phyloP scores from a whole-genome alignment of 92 coral and sea anemone genomes.

The Phenganax subtilis region DNA sequence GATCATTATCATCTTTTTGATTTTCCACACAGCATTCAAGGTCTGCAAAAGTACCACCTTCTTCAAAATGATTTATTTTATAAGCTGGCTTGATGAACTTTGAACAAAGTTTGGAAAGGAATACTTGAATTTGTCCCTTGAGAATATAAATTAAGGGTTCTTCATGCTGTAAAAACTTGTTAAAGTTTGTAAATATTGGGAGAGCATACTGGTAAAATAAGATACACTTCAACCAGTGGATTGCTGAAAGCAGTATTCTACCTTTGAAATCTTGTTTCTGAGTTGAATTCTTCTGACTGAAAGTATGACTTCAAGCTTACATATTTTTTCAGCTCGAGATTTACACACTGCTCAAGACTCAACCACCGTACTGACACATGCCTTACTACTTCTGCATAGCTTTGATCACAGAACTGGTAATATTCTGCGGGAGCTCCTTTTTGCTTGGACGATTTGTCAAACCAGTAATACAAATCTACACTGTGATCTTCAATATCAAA shows the following conservation, averaged over 20 bases:
- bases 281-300: constrained; percentile 27
- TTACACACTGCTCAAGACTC: constrained; percentile 48
- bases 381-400: constrained; percentile 51
- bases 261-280: constrained; percentile 51
- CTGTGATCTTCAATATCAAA: constrained; percentile 58
- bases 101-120: constrained; percentile 45
- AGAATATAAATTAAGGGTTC: constrained; percentile 50
- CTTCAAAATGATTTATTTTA: constrained; percentile 41
- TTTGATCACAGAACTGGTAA: constrained; percentile 48
- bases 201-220: constrained; percentile 47
- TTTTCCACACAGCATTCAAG: constrained; percentile 47
- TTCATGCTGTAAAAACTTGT: constrained; percentile 55
- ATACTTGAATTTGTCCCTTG: constrained; percentile 40
- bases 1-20: constrained; percentile 47
- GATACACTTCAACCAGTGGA: constrained; percentile 53
- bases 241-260: constrained; percentile 38
- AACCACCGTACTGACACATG: constrained; percentile 44
- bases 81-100: constrained; percentile 39
- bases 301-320: constrained; percentile 55
- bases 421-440: constrained; percentile 52
- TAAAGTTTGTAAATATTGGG: constrained; percentile 45
- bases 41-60: constrained; percentile 37
- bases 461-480: constrained; percentile 54
- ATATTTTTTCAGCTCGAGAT: constrained; percentile 52
- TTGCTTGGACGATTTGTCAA: constrained; percentile 53